Percentiles rank a stretch among this genome's conserved stretches.
Evolutionary conservation across 2,888 invertebrate species (phyloP).

Genomic region (Achlya flavicornis): DNA sequence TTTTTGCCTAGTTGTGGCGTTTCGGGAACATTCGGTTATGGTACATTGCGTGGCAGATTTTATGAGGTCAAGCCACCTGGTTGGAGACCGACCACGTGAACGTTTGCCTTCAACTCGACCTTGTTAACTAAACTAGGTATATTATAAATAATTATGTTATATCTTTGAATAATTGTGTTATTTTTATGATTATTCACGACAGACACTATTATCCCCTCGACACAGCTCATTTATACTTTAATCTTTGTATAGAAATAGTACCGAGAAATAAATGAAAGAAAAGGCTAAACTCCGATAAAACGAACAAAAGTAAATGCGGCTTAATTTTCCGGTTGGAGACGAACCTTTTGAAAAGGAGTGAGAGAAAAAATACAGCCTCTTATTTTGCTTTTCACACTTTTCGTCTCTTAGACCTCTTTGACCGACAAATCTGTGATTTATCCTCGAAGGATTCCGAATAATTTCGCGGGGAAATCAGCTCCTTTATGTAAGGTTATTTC

Average conservation of each 20-base stretch:
- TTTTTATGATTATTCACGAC: too few species aligned
- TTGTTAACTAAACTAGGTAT: too few species aligned
- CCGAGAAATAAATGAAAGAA: constrained; percentile 42
- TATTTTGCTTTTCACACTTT: constrained; percentile 52
- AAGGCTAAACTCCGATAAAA: constrained; percentile 49
- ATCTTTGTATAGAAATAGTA: constrained; percentile 46
- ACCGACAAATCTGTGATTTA: constrained; percentile 50
- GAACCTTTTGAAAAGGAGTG: constrained; percentile 37
- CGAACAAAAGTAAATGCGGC: constrained; percentile 64
- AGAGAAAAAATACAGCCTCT: constrained; percentile 37
- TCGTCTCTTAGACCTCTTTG: constrained; percentile 52
- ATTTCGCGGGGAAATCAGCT: constrained; percentile 50
- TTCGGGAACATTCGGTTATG: too few species aligned
- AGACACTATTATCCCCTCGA: not conserved
- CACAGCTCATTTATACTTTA: constrained; percentile 23
- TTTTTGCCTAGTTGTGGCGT: too few species aligned
- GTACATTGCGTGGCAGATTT: too few species aligned
- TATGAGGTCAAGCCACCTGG: too few species aligned
- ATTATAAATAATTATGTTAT: not conserved
- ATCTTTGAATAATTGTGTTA: not conserved
- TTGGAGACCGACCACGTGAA: too few species aligned
- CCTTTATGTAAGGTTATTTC: constrained; percentile 25
- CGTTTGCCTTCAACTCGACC: too few species aligned
- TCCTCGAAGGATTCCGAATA: constrained; percentile 44
- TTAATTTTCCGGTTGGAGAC: constrained; percentile 75